A percentile compares a stretch with the other conserved stretches of the same genome.
These are phyloP conservation scores for Nasonia oneida DNA, from an alignment of 2,888 invertebrate genomes.

Conservation along the genomic window DNA sequence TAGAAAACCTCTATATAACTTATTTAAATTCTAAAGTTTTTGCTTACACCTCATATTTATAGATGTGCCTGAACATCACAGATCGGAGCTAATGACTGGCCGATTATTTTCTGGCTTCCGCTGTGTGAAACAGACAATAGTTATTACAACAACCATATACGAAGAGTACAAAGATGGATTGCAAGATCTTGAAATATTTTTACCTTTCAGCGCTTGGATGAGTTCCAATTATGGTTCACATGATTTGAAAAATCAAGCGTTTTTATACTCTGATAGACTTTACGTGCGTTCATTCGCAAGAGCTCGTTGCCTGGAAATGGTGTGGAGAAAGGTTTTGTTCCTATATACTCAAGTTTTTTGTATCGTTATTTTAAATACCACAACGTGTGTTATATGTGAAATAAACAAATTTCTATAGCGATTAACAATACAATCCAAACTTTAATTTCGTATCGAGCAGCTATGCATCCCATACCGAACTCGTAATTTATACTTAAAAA, in stretches of 20 bases:
- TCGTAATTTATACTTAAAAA: background rate
- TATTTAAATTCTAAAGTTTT: background rate
- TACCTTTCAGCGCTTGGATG: background rate
- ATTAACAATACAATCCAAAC: background rate
- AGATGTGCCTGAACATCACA: constrained; percentile 17
- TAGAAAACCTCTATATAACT: background rate
- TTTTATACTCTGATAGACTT: constrained; percentile 13
- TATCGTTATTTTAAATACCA: background rate
- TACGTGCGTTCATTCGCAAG: background rate
- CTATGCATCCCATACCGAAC: background rate
- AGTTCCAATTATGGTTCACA: background rate
- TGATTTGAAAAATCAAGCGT: constrained; percentile 11
- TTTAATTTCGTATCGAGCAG: background rate
- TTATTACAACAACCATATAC: background rate
- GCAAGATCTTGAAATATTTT: background rate
- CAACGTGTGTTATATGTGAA: background rate
- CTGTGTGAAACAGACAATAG: background rate
- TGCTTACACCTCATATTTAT: background rate
- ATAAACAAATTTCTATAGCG: background rate
- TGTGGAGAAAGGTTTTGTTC: background rate
- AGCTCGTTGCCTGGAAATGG: background rate
- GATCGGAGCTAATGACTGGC: constrained; percentile 46
- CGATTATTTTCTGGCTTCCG: constrained; percentile 36
- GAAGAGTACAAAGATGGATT: constrained; percentile 40
- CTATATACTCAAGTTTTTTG: background rate